A percentile compares a stretch with the other conserved stretches of the same genome.
Evolutionary conservation across 2,888 invertebrate species (phyloP).

Genomic region (Torymus auratus): DNA sequence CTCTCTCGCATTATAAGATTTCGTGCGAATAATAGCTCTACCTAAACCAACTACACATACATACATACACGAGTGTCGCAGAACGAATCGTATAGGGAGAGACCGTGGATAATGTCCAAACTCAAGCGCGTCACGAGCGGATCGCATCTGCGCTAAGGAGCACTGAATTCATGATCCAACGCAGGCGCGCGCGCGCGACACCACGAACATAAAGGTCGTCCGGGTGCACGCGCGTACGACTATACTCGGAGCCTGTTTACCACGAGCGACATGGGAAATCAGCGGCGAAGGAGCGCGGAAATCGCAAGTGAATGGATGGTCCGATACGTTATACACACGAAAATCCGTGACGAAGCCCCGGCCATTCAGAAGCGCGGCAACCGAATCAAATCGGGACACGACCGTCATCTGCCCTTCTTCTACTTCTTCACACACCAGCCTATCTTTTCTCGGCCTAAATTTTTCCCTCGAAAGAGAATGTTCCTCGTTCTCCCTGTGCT

Average conservation of each 20-base stretch:
- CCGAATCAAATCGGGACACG: conserved; percentile 70
- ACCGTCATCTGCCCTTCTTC: conserved; percentile 53
- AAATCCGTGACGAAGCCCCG: conserved; percentile 73
- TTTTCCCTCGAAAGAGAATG: not conserved
- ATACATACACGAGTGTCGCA: not conserved
- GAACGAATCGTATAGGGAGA: conserved; percentile 39
- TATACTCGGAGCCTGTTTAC: conserved; percentile 65
- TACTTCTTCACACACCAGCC: conserved; percentile 16
- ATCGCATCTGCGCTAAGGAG: conserved; percentile 67
- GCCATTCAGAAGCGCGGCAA: conserved; percentile 63
- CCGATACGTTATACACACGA: conserved; percentile 61
- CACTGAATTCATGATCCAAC: conserved; percentile 31
- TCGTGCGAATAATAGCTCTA: conserved; percentile 30
- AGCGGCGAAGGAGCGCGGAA: conserved; percentile 73
- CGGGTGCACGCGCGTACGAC: not conserved
- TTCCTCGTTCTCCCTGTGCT: not conserved
- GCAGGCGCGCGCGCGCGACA: not conserved
- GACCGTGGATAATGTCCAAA: conserved; percentile 69
- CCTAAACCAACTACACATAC: not conserved
- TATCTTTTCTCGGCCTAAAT: not conserved
- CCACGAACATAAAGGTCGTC: not conserved
- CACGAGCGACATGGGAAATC: conserved; percentile 63
- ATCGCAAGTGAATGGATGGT: conserved; percentile 69
- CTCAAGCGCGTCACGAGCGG: conserved; percentile 70
- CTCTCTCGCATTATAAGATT: conserved; percentile 49